phyloP scores from a whole-genome alignment of 1,140 invertebrate species.

The Drosophila erecta region DNA sequence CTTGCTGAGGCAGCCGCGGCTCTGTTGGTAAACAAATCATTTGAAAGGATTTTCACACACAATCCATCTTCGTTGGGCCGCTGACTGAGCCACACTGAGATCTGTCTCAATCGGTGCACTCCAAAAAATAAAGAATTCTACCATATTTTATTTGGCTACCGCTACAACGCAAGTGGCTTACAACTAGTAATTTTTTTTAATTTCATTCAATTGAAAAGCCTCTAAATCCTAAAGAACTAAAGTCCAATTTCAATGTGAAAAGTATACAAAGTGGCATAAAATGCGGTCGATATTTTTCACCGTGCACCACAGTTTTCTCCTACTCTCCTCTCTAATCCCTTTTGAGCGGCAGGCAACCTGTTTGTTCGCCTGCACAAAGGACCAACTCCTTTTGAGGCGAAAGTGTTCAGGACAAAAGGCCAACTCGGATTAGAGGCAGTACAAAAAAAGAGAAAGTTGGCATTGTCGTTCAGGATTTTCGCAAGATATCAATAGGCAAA shows the following conservation, averaged over 20 bases:
- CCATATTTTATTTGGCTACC: too few relatives aligned
- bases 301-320: constrained; percentile 7
- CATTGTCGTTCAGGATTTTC: constrained; percentile 48
- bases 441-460: constrained; percentile 75
- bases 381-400: constrained; percentile 48
- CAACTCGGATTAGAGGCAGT: constrained; percentile 51
- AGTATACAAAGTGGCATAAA: too few relatives aligned
- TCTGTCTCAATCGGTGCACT: constrained; percentile 29
- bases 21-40: constrained; percentile 83
- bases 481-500: constrained; percentile 69
- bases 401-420: constrained; percentile 49
- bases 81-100: constrained; percentile 44
- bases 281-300: neutral
- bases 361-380: constrained; percentile 44
- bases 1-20: constrained; percentile 42
- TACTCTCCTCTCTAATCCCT: constrained; percentile 8
- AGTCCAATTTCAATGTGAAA: neutral
- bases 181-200: too few relatives aligned
- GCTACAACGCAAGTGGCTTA: too few relatives aligned
- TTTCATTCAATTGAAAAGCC: too few relatives aligned
- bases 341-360: constrained; percentile 36
- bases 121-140: neutral
- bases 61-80: constrained; percentile 74
- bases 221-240: too few relatives aligned
- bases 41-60: constrained; percentile 83